These are phyloP conservation scores for Acromyrmex echinatior DNA, from an alignment of 1,140 invertebrate genomes.

Conservation along the genomic window DNA sequence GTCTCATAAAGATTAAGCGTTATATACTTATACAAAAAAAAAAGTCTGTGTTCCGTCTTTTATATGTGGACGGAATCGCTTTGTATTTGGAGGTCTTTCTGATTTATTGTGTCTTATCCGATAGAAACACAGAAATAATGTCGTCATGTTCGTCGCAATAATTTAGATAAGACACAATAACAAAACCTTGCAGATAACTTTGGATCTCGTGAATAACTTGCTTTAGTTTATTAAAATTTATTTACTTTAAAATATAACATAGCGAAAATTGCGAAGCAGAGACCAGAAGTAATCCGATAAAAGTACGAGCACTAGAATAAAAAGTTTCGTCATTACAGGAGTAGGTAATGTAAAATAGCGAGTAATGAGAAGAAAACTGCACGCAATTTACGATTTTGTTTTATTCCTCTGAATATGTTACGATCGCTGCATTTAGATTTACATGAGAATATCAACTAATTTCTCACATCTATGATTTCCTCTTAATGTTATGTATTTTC, in stretches of 20 bases:
- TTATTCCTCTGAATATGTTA: background rate
- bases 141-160: background rate
- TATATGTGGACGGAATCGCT: background rate
- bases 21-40: too few relatives aligned
- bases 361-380: background rate
- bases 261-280: background rate
- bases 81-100: background rate
- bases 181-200: background rate
- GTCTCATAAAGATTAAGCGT: too few relatives aligned
- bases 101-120: background rate
- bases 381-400: background rate
- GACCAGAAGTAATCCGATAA: background rate
- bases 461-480: background rate
- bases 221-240: background rate
- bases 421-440: background rate
- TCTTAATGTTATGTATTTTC: background rate
- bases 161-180: background rate
- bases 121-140: background rate
- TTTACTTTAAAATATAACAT: background rate
- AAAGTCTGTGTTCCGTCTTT: too few relatives aligned
- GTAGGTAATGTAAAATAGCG: background rate
- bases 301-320: background rate
- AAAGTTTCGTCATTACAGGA: background rate
- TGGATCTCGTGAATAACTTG: background rate
- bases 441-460: constrained; percentile 3